Percentiles rank a stretch among this genome's conserved stretches.
phyloP scores from a whole-genome alignment of 2,113 vertebrate genomes.

The Halichoerus grypus region DNA sequence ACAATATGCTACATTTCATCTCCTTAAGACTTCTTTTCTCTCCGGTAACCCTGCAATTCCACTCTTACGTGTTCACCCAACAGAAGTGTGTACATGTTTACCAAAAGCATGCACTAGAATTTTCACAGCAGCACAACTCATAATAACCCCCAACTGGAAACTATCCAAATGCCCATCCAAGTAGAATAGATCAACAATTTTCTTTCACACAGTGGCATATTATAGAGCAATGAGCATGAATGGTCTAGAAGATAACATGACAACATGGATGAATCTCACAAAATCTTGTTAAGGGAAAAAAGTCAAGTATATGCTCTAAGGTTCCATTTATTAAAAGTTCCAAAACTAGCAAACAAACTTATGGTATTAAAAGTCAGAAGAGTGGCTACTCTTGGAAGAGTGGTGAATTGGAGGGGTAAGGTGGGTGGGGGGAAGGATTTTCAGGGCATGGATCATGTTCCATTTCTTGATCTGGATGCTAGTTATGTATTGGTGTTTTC shows the following conservation, averaged over 20 bases:
- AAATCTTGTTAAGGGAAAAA: background rate
- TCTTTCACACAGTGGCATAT: background rate
- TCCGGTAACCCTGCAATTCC: background rate
- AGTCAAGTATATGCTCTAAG: background rate
- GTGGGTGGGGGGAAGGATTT: fast-evolving
- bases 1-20: slow-evolving; percentile 12
- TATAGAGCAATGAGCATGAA: background rate
- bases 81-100: background rate
- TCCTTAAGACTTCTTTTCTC: background rate
- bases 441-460: background rate
- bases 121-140: background rate
- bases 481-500: background rate
- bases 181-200: background rate
- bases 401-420: background rate
- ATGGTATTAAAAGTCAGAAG: background rate
- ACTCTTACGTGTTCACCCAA: background rate
- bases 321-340: background rate
- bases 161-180: background rate
- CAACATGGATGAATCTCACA: background rate
- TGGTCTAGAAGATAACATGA: background rate
- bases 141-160: background rate
- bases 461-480: background rate
- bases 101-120: background rate
- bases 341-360: background rate
- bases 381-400: background rate